phyloP scores from a whole-genome alignment of 1,140 invertebrate species.

The Drosophila kikkawai region DNA sequence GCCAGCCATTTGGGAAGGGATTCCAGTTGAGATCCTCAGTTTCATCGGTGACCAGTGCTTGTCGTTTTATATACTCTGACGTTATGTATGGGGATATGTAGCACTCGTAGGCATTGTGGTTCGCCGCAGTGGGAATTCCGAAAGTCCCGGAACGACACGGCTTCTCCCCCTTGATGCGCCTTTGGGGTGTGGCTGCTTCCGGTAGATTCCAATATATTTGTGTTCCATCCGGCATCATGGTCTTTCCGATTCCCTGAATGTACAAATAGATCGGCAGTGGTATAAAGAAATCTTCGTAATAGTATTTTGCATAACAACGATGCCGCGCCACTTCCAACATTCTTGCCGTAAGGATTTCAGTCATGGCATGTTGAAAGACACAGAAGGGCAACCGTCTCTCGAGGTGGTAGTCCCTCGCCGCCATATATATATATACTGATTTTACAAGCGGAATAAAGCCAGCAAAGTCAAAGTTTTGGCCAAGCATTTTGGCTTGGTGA shows the following conservation, averaged over 20 bases:
- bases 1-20: background rate
- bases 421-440: background rate
- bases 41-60: background rate
- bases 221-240: background rate
- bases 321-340: background rate
- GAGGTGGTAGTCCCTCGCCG: background rate
- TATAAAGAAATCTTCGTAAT: background rate
- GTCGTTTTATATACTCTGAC: background rate
- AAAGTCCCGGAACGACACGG: slow-evolving; percentile 1
- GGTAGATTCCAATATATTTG: background rate
- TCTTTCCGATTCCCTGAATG: background rate
- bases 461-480: background rate
- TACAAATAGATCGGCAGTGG: slow-evolving; percentile 2
- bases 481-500: background rate
- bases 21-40: background rate
- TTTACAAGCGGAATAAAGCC: background rate
- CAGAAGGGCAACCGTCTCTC: background rate
- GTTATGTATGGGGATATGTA: slow-evolving; percentile 2
- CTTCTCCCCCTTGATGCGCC: background rate
- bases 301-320: fast-evolving
- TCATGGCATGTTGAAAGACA: slow-evolving; percentile 1
- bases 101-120: slow-evolving; percentile 2
- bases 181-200: background rate
- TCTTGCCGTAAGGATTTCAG: slow-evolving; percentile 1
- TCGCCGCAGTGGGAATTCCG: background rate